Evolutionary conservation across 2,797 vertebrate genomes (phyloP).

Genomic region (Moxostoma hubbsi): DNA sequence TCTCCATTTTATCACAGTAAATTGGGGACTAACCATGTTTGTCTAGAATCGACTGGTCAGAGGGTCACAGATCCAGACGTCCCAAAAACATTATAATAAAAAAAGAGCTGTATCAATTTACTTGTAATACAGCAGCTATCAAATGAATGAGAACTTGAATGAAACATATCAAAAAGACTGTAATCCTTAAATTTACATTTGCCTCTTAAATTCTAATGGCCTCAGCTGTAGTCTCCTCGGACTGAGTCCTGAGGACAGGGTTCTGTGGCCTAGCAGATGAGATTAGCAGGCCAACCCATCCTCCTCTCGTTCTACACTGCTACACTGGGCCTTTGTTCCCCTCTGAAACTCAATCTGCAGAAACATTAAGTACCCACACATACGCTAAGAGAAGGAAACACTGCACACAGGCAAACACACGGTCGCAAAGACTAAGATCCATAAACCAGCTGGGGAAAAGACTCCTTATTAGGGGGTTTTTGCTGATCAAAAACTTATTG

Average conservation of each 20-base stretch:
- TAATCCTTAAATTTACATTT: conserved; percentile 20
- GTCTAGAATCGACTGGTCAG: conserved; percentile 63
- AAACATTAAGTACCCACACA: conserved; percentile 78
- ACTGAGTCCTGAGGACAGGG: conserved; percentile 50
- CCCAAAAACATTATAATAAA: conserved; percentile 27
- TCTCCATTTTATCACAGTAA: conserved; percentile 68
- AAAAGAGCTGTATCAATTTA: background rate
- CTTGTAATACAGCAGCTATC: conserved; percentile 2
- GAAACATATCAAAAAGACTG: conserved; percentile 14
- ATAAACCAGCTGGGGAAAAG: conserved; percentile 10
- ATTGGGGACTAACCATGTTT: conserved; percentile 70
- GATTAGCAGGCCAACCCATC: conserved; percentile 87
- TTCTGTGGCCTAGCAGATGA: conserved; percentile 78
- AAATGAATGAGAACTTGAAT: conserved; percentile 11
- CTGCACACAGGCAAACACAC: conserved; percentile 36
- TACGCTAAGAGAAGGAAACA: conserved; percentile 45
- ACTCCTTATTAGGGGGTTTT: conserved; percentile 21
- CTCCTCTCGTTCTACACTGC: conserved; percentile 77
- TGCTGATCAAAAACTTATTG: background rate
- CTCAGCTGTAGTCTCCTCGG: conserved; percentile 3
- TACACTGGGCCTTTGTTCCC: conserved; percentile 87
- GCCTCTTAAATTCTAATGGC: conserved; percentile 5
- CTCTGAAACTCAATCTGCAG: conserved; percentile 85
- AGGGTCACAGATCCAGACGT: conserved; percentile 55
- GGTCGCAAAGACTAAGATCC: conserved; percentile 23